These are phyloP conservation scores for Drosophila prosaltans DNA, from an alignment of 1,140 invertebrate species.

Conservation along the genomic window DNA sequence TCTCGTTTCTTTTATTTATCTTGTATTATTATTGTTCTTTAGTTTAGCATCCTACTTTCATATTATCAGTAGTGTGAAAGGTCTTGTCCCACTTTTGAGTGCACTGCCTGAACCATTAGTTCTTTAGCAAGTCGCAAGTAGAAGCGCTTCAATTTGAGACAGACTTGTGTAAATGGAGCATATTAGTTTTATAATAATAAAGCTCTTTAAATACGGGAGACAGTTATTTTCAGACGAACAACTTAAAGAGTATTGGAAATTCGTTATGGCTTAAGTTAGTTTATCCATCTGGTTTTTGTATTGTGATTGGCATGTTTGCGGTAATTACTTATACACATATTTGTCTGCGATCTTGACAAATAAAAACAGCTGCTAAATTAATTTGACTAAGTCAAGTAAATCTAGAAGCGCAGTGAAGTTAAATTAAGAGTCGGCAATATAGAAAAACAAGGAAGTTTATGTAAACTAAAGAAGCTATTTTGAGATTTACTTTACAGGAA, in stretches of 20 bases:
- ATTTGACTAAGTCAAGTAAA: background rate
- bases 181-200: no score
- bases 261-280: background rate
- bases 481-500: background rate
- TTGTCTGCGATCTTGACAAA: slow-evolving; percentile 5
- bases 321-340: slow-evolving; percentile 42
- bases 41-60: slow-evolving; percentile 19
- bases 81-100: background rate
- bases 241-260: background rate
- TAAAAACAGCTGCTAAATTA: slow-evolving; percentile 4
- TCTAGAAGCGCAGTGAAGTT: background rate
- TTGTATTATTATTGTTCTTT: slow-evolving; percentile 22
- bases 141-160: no score
- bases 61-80: slow-evolving; percentile 17
- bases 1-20: slow-evolving; percentile 15
- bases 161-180: no score
- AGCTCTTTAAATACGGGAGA: no score
- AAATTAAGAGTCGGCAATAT: background rate
- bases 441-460: background rate
- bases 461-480: background rate
- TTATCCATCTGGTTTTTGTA: slow-evolving; percentile 37
- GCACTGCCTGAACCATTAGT: background rate
- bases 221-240: background rate
- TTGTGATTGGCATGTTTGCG: slow-evolving; percentile 45
- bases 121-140: no score